These are phyloP conservation scores for Acronicta leporina DNA, from an alignment of 2,888 invertebrate species.

Conservation along the genomic window DNA sequence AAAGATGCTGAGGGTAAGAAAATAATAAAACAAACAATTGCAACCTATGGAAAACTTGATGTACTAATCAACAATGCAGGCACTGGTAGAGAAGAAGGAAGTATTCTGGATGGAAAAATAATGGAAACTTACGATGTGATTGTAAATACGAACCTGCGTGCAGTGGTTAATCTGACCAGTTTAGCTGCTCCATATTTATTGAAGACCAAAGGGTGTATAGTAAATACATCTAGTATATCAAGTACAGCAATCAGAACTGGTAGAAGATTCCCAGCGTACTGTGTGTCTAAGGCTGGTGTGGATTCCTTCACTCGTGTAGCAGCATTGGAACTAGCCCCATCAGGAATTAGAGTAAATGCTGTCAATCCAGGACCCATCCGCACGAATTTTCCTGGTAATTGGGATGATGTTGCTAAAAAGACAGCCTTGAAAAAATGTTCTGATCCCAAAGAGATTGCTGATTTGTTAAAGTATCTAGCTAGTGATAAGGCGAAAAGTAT, in stretches of 20 bases:
- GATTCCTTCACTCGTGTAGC: constrained; percentile 29
- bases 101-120: constrained; percentile 45
- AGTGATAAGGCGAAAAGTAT: constrained; percentile 60
- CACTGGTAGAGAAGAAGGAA: neutral
- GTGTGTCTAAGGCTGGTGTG: constrained; percentile 39
- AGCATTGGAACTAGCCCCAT: constrained; percentile 29
- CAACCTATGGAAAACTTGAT: constrained; percentile 59
- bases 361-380: constrained; percentile 35
- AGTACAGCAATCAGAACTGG: constrained; percentile 4
- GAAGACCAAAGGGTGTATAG: constrained; percentile 65
- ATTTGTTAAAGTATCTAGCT: constrained; percentile 59
- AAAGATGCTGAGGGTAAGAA: constrained; percentile 52
- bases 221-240: constrained; percentile 65
- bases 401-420: constrained; percentile 5
- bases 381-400: constrained; percentile 21
- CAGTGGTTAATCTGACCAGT: constrained; percentile 58
- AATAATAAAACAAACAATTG: constrained; percentile 55
- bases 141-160: constrained; percentile 64
- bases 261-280: constrained; percentile 10
- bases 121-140: constrained; percentile 59
- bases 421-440: constrained; percentile 49
- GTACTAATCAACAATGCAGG: constrained; percentile 67
- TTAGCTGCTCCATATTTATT: constrained; percentile 61
- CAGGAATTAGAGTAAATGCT: constrained; percentile 40
- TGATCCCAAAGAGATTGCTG: constrained; percentile 59